Evolutionary conservation across 2,113 vertebrate species (phyloP).

Genomic region (Strix uralensis): DNA sequence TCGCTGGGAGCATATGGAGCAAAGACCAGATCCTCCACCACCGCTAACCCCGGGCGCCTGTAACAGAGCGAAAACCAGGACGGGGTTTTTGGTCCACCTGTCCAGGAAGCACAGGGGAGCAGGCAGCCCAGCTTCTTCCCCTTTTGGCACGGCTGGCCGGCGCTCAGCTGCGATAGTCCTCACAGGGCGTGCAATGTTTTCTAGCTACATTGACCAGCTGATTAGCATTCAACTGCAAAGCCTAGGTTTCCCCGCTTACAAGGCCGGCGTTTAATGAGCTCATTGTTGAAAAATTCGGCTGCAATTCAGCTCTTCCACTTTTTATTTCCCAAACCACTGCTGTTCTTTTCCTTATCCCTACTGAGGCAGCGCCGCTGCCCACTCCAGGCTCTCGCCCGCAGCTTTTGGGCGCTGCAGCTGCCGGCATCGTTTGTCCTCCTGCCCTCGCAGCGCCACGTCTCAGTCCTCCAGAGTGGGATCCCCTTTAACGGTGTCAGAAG

Average conservation of each 20-base stretch:
- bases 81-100: rapidly evolving
- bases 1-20: background rate
- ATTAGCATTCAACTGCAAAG: constrained; percentile 57
- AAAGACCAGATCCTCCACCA: background rate
- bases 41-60: background rate
- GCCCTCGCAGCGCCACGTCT: background rate
- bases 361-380: rapidly evolving
- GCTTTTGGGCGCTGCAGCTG: background rate
- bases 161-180: background rate
- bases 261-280: constrained; percentile 1
- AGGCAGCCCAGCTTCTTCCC: background rate
- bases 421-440: background rate
- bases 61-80: background rate
- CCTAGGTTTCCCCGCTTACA: constrained; percentile 1
- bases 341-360: background rate
- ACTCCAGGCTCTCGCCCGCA: background rate
- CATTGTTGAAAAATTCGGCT: constrained; percentile 45
- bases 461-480: background rate
- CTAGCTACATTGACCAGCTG: constrained; percentile 1
- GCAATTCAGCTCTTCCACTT: constrained; percentile 9
- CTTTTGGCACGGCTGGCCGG: background rate
- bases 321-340: background rate
- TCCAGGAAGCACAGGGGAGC: background rate
- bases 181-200: background rate
- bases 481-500: background rate